A percentile compares a stretch with the other conserved stretches of the same genome.
These are phyloP conservation scores for Eilema caniola DNA, from an alignment of 2,888 invertebrate species.

Conservation along the genomic window DNA sequence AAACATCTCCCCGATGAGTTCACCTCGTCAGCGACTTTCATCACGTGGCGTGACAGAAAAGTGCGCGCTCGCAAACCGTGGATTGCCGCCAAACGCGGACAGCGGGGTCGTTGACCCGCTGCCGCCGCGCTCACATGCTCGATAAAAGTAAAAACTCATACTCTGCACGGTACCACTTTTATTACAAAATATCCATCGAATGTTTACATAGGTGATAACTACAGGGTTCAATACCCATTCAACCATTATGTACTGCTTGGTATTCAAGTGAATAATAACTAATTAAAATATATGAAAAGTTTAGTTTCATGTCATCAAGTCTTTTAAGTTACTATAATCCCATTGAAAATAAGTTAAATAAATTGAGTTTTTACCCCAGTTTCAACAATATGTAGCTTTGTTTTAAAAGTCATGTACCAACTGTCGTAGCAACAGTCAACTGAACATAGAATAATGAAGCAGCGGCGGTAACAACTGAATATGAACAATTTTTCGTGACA, in stretches of 20 bases:
- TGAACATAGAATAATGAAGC: background rate
- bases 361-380: background rate
- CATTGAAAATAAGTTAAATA: background rate
- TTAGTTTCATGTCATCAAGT: background rate
- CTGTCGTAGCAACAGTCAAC: background rate
- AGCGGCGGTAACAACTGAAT: background rate
- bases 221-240: constrained; percentile 13
- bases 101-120: constrained; percentile 60
- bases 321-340: background rate
- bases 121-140: constrained; percentile 61
- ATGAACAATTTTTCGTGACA: background rate
- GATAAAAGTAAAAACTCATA: constrained; percentile 82
- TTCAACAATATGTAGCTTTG: background rate
- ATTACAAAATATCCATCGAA: constrained; percentile 56
- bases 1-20: constrained; percentile 33
- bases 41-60: constrained; percentile 51
- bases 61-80: constrained; percentile 59
- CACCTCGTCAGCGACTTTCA: constrained; percentile 31
- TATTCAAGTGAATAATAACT: background rate
- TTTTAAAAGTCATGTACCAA: background rate
- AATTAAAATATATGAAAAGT: background rate
- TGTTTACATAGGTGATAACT: constrained; percentile 47
- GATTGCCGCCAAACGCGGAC: constrained; percentile 65
- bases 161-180: constrained; percentile 65
- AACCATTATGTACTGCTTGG: background rate